These are phyloP conservation scores for Periophthalmus modestus DNA, from an alignment of 2,113 vertebrate species.

Conservation along the genomic window DNA sequence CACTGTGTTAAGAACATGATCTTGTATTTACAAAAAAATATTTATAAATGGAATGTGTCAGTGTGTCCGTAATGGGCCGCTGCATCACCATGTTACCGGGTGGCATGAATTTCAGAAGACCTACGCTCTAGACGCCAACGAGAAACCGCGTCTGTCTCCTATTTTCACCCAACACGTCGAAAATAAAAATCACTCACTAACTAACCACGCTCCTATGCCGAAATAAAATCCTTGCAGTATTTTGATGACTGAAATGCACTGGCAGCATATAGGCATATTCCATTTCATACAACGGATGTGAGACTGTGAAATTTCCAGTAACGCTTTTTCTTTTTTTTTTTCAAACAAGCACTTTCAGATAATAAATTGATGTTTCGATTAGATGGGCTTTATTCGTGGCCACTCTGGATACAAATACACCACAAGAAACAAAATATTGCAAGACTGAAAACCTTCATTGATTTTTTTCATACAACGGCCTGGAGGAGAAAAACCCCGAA, in stretches of 20 bases:
- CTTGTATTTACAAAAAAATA: slow-evolving; percentile 80
- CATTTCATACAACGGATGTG: slow-evolving; percentile 63
- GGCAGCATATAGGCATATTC: slow-evolving; percentile 62
- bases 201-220: slow-evolving; percentile 42
- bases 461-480: slow-evolving; percentile 60
- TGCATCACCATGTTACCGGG: slow-evolving; percentile 39
- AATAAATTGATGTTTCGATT: slow-evolving; percentile 84
- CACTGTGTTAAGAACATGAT: slow-evolving; percentile 80
- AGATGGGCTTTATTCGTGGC: slow-evolving; percentile 73
- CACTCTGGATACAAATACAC: slow-evolving; percentile 80
- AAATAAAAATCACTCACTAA: slow-evolving; percentile 52
- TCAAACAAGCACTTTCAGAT: slow-evolving; percentile 73
- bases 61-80: slow-evolving; percentile 53
- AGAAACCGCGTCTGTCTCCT: slow-evolving; percentile 63
- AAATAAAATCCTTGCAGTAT: slow-evolving; percentile 55
- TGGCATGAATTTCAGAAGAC: slow-evolving; percentile 68
- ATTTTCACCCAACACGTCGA: slow-evolving; percentile 43
- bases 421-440: slow-evolving; percentile 82
- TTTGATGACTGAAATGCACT: slow-evolving; percentile 63
- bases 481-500: slow-evolving; percentile 43
- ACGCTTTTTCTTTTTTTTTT: slow-evolving; percentile 24
- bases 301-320: slow-evolving; percentile 75
- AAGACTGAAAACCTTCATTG: slow-evolving; percentile 75
- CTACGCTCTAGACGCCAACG: slow-evolving; percentile 56
- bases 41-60: slow-evolving; percentile 80